phyloP scores from a whole-genome alignment of 2,888 invertebrate genomes.

The Tyria jacobaeae region DNA sequence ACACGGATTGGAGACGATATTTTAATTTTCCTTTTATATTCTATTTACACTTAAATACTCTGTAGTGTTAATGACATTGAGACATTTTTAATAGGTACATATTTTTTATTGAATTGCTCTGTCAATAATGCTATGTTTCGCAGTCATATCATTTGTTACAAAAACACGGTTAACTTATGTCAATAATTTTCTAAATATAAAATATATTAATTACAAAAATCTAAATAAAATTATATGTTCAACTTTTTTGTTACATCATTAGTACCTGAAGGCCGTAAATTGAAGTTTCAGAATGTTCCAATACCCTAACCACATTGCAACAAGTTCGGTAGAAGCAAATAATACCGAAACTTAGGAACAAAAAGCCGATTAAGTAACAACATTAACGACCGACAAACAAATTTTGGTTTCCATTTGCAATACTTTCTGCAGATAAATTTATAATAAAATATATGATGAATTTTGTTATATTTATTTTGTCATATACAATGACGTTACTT shows the following conservation, averaged over 20 bases:
- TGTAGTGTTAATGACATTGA: too few relatives aligned
- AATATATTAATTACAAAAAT: too few relatives aligned
- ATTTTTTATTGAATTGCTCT: too few relatives aligned
- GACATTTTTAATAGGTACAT: too few relatives aligned
- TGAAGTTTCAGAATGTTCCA: not conserved
- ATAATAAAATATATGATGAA: too few relatives aligned
- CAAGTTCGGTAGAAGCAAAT: conserved; percentile 31
- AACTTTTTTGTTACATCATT: not conserved
- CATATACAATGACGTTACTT: too few relatives aligned
- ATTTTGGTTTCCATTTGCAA: conserved; percentile 24
- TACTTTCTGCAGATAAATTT: too few relatives aligned
- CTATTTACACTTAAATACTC: too few relatives aligned
- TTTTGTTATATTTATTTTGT: too few relatives aligned
- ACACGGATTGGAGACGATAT: not conserved
- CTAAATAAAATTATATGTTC: not conserved
- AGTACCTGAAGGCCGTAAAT: not conserved
- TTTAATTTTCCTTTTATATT: too few relatives aligned
- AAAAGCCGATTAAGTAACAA: conserved; percentile 41
- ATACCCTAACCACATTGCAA: conserved; percentile 13
- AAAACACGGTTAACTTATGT: too few relatives aligned
- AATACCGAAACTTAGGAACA: conserved; percentile 22
- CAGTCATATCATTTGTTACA: not conserved
- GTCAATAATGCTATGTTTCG: not conserved
- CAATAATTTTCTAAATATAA: too few relatives aligned
- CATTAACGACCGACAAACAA: conserved; percentile 25